These are phyloP conservation scores for Bradynema listronoti DNA, from an alignment of 1,140 invertebrate genomes.

Conservation along the genomic window DNA sequence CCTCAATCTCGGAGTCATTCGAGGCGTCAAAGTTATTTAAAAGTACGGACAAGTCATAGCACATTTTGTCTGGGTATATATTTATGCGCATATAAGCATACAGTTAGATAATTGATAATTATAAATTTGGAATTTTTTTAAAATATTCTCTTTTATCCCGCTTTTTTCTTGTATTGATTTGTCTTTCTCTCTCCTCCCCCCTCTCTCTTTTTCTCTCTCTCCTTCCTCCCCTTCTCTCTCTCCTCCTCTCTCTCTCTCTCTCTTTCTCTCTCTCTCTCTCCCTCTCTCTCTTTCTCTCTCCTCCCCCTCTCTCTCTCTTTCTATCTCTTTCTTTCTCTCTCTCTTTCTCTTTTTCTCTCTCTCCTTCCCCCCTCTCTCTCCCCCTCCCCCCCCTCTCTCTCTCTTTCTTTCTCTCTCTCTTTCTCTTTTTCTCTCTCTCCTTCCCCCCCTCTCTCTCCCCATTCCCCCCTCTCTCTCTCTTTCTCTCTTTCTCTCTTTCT, in stretches of 20 bases:
- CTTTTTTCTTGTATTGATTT: conserved; percentile 57
- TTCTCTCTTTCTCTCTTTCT: background rate
- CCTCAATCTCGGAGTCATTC: too few species aligned
- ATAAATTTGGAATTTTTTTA: too few species aligned
- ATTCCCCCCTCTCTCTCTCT: background rate
- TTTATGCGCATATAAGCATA: conserved; percentile 50
- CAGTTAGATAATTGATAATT: too few species aligned
- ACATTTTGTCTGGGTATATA: too few species aligned
- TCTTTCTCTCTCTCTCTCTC: too few species aligned
- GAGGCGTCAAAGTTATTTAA: too few species aligned
- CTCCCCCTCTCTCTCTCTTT: conserved; percentile 37
- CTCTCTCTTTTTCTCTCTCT: conserved; percentile 15
- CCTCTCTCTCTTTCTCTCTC: conserved; percentile 42
- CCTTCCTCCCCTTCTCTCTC: too few species aligned
- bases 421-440: background rate
- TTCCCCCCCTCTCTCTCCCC: background rate
- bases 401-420: background rate
- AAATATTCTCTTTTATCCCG: too few species aligned
- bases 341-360: conserved; percentile 72
- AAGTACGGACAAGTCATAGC: too few species aligned
- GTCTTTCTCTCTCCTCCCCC: conserved; percentile 32
- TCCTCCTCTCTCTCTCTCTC: too few species aligned
- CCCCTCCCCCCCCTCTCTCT: background rate
- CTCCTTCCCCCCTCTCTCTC: conserved; percentile 54
- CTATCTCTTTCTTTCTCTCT: conserved; percentile 20